Conservation (phyloP, 2,888 invertebrate species). For the Hanleya hanleyi region DNA sequence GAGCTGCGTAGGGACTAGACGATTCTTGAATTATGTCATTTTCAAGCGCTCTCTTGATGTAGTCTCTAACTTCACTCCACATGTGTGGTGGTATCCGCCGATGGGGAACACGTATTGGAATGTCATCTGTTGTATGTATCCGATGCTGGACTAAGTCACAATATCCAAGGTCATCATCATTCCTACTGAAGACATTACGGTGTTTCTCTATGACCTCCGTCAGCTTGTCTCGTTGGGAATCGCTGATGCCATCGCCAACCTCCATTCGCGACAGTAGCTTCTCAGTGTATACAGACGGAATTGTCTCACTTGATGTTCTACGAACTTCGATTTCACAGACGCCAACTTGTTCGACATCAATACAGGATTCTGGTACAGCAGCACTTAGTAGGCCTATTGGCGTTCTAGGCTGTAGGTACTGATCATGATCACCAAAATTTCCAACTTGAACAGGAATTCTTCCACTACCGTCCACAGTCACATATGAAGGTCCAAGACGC, state of each 20-base stretch:
- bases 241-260: not conserved
- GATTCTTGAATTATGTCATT: not conserved
- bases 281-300: not conserved
- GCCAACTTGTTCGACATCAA: not conserved
- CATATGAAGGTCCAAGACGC: not conserved
- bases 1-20: slow-evolving; percentile 40
- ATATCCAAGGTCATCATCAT: slow-evolving; percentile 15
- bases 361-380: not conserved
- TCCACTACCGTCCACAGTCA: not conserved
- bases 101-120: no score
- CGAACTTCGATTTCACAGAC: not conserved
- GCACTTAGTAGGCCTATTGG: not conserved
- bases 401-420: not conserved
- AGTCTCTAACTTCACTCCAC: not conserved
- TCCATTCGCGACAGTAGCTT: not conserved
- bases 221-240: not conserved
- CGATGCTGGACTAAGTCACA: no score
- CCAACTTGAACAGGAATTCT: not conserved
- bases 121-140: no score
- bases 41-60: not conserved
- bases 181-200: not conserved
- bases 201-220: not conserved
- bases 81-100: not conserved
- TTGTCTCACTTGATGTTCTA: not conserved
- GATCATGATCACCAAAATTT: not conserved